Evolutionary conservation across 2,113 vertebrate species (phyloP).

Genomic region (Glaucidium brasilianum): DNA sequence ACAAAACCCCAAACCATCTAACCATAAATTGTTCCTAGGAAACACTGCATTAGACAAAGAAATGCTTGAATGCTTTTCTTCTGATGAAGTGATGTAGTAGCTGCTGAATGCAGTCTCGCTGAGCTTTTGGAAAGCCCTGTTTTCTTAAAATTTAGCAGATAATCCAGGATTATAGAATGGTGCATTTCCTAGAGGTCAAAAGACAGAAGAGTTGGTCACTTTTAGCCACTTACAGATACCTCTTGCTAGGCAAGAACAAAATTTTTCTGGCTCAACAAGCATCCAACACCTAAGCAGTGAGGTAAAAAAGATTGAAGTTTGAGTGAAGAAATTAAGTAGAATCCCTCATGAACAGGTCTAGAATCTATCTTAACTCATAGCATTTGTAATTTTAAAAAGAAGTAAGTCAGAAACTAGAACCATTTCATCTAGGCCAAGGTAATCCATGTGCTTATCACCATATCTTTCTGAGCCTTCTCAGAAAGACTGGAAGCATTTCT

Average conservation of each 20-base stretch:
- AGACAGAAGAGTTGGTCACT: not conserved
- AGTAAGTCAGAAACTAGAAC: not conserved
- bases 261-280: not conserved
- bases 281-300: not conserved
- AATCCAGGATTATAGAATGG: not conserved
- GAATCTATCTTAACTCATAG: not conserved
- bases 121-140: not conserved
- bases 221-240: not conserved
- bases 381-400: not conserved
- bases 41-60: not conserved
- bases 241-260: not conserved
- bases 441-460: not conserved
- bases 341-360: not conserved
- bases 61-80: not conserved
- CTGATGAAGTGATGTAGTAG: not conserved
- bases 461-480: not conserved
- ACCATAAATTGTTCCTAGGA: not conserved
- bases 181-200: not conserved
- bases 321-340: not conserved
- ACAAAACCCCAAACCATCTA: not conserved
- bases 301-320: not conserved
- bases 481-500: not conserved
- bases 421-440: not conserved
- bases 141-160: not conserved
- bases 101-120: not conserved